Evolutionary conservation across 2,797 vertebrate genomes (phyloP).

Genomic region (Typhlichthys eigenmanni): DNA sequence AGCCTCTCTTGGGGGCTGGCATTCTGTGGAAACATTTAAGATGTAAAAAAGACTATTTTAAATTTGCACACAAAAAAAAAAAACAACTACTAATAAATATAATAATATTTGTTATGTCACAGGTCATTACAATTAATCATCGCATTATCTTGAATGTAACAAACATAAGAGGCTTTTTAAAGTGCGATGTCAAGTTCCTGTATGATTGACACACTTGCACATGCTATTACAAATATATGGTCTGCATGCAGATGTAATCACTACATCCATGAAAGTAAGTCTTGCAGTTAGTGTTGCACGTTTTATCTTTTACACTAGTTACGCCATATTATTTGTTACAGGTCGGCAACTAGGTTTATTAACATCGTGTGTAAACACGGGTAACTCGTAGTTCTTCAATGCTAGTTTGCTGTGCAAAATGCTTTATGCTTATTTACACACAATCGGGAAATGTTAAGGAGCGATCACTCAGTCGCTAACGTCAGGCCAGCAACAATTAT

Average conservation of each 20-base stretch:
- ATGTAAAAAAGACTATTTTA: neutral
- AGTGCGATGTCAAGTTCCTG: neutral
- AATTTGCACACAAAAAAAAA: neutral
- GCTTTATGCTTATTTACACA: slow-evolving; percentile 13
- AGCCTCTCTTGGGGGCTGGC: slow-evolving; percentile 77
- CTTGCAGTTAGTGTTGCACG: neutral
- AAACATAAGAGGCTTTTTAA: neutral
- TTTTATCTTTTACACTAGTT: neutral
- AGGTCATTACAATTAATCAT: too few relatives aligned
- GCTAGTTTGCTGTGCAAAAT: slow-evolving; percentile 37
- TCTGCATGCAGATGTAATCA: neutral
- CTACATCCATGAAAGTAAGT: neutral
- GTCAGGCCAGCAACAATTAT: neutral
- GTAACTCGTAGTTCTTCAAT: slow-evolving; percentile 30
- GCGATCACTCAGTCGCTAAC: neutral
- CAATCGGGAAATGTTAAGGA: too few relatives aligned
- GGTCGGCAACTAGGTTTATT: slow-evolving; percentile 45
- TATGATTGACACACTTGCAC: neutral
- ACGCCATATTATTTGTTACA: neutral
- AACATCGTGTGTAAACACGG: slow-evolving; percentile 56
- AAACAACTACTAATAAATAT: neutral
- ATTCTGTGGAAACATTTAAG: slow-evolving; percentile 65
- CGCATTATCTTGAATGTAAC: too few relatives aligned
- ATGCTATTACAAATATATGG: neutral
- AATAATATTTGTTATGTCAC: neutral